phyloP scores from a whole-genome alignment of 2,888 invertebrate species.

The Brachyopa scutellaris region DNA sequence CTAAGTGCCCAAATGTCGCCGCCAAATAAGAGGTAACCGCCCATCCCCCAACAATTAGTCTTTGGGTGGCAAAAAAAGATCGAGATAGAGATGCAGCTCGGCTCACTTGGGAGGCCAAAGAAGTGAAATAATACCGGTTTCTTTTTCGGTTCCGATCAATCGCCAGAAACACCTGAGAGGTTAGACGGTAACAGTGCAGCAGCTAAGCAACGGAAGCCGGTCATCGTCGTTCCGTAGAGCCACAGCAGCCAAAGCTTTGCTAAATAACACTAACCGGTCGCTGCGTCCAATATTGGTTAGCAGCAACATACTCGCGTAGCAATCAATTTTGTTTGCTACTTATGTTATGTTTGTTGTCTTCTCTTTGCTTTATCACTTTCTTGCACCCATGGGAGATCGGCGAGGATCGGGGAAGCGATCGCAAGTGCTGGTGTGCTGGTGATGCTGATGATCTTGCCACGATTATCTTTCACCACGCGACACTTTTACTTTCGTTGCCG shows the following conservation, averaged over 20 bases:
- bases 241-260: conserved; percentile 6
- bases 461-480: conserved; percentile 63
- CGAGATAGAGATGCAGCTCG: not conserved
- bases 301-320: too few relatives aligned
- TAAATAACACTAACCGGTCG: conserved; percentile 29
- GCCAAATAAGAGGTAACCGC: conserved; percentile 11
- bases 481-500: conserved; percentile 58
- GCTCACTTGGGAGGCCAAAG: conserved; percentile 29
- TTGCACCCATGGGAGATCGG: conserved; percentile 26
- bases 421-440: not conserved
- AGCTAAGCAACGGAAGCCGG: conserved; percentile 35
- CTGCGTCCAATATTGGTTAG: not conserved
- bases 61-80: conserved; percentile 44
- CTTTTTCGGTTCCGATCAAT: conserved; percentile 41
- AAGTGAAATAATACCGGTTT: conserved; percentile 58
- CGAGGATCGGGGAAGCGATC: conserved; percentile 4
- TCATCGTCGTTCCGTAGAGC: not conserved
- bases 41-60: conserved; percentile 22
- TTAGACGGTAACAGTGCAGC: not conserved
- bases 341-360: conserved; percentile 33
- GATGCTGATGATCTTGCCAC: conserved; percentile 41
- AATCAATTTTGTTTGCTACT: conserved; percentile 8
- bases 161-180: conserved; percentile 44
- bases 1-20: conserved; percentile 41
- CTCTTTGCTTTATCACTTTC: conserved; percentile 43